These are phyloP conservation scores for Chlamydotis undulata DNA, from an alignment of 2,113 vertebrate species.

Conservation along the genomic window DNA sequence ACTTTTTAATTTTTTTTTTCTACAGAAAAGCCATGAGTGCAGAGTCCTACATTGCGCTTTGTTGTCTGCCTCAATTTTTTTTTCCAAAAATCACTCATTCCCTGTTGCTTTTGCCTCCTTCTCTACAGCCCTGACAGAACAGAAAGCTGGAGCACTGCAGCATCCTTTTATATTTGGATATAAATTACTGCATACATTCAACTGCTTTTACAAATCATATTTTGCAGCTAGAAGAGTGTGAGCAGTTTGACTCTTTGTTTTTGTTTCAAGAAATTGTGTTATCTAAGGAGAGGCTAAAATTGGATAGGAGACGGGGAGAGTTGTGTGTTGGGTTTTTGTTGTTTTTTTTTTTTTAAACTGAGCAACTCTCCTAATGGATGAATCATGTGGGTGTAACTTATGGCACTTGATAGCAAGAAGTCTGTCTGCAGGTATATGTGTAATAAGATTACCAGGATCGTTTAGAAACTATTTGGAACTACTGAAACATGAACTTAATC, in stretches of 20 bases:
- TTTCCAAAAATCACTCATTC: neutral
- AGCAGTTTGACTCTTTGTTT: neutral
- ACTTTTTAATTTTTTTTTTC: neutral
- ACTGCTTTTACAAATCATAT: neutral
- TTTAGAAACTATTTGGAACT: constrained; percentile 36
- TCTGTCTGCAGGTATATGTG: constrained; percentile 18
- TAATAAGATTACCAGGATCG: constrained; percentile 13
- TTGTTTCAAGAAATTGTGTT: constrained; percentile 24
- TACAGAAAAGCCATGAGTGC: neutral
- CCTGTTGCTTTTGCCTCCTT: neutral
- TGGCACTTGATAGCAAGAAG: constrained; percentile 9
- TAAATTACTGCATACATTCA: rapidly evolving
- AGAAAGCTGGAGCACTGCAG: neutral
- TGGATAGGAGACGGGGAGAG: neutral
- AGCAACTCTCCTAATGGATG: neutral
- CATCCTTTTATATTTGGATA: neutral
- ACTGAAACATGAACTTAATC: constrained; percentile 14
- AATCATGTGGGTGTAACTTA: constrained; percentile 55
- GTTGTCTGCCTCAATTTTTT: neutral
- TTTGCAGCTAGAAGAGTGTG: neutral
- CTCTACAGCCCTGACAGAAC: neutral
- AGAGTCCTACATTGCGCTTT: rapidly evolving
- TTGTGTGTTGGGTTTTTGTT: neutral
- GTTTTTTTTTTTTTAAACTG: neutral
- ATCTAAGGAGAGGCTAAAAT: constrained; percentile 45